These are phyloP conservation scores for Cephus rjabovi DNA, from an alignment of 2,888 invertebrate genomes.

Conservation along the genomic window DNA sequence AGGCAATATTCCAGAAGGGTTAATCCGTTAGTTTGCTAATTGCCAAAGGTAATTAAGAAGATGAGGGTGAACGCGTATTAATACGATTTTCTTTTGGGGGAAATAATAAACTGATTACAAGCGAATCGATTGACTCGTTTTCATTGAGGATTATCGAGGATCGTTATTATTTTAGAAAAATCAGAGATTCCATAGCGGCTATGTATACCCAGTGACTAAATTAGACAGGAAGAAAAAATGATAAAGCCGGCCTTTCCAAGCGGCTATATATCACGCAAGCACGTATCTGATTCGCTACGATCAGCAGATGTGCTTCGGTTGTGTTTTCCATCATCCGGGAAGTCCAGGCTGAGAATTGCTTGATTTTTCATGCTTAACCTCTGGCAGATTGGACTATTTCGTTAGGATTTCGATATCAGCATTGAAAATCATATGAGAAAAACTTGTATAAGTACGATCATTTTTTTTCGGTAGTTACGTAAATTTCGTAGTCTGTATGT, in stretches of 20 bases:
- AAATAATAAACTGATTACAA: background rate
- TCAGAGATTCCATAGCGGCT: background rate
- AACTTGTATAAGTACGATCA: background rate
- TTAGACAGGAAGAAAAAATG: background rate
- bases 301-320: background rate
- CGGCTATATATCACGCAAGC: background rate
- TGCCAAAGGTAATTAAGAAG: background rate
- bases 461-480: background rate
- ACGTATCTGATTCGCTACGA: background rate
- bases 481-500: background rate
- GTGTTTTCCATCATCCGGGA: background rate
- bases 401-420: background rate
- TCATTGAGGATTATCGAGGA: background rate
- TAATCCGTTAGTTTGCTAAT: background rate
- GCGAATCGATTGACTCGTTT: background rate
- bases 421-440: background rate
- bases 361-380: background rate
- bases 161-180: background rate
- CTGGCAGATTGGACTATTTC: background rate
- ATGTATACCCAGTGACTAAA: background rate
- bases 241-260: background rate
- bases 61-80: background rate
- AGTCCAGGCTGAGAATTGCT: background rate
- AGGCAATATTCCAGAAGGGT: background rate
- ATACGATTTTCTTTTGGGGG: background rate